Evolutionary conservation across 2,888 invertebrate genomes (phyloP), one percentile per base, ranked within the genome.

Genomic region (Melieria crassipennis): DNA sequence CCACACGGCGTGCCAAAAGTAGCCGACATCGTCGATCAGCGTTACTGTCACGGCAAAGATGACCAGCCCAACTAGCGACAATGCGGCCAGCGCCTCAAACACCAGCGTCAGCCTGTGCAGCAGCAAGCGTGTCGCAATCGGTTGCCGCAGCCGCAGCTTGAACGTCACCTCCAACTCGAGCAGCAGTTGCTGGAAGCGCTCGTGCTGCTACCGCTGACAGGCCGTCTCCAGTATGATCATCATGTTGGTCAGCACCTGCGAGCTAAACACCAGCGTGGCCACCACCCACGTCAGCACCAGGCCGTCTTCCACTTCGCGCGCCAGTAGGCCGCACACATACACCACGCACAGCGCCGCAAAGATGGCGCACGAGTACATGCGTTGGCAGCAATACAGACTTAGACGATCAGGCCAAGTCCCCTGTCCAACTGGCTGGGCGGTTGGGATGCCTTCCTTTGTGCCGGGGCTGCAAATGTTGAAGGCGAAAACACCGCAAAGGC

Each of bases 161-260:
- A 78, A 69, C 6, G 48, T 48, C 5, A 52, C 62, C 50, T 73
- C 75, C 10, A 77, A 70, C 46, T 70, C 70, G 5, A 65, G 48
- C 9, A 78, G 30, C 1, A 65, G 7, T 1, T 60, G n/a, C 6
- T 75, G 43, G 43, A 78, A 78, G 3, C 71, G 68, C 5, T 45
- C 60, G 56, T 78, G 76, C 11, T 76, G 50, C 4, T 42, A 42
- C 1, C 71, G 69, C 56, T 72, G 74, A 7, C 61, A 52, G 7
- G 75, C 46, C 0, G 76, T 43, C 69, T 78, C 78, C 16, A 65
- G 65, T 57, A 78, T 48, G 3, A 78, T 75, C 4, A 75, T 13
- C 11, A 72, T 11, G 61, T 77, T 74, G 3, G 75, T 70, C 7
- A 71, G 10, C 11, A 71, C 55, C 71, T 77, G 78, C 1, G 65